Evolutionary conservation across 1,140 invertebrate species (phyloP).

Genomic region (Kradibia gibbosae): DNA sequence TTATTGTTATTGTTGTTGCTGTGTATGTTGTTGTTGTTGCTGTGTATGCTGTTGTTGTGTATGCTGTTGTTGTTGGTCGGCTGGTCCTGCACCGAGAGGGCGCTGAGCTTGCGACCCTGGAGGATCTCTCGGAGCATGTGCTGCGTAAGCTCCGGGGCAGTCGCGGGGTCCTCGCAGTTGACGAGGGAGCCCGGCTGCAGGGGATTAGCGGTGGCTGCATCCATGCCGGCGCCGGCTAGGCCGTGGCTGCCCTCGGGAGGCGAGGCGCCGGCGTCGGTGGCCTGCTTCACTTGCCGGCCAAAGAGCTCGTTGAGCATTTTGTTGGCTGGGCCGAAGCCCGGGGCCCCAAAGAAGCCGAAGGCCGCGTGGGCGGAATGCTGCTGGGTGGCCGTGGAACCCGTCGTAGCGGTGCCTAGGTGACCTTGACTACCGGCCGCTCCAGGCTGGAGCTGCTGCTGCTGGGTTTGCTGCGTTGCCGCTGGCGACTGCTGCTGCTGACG

Average conservation of each 20-base stretch:
- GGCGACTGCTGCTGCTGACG: conserved; percentile 28
- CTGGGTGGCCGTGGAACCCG: conserved; percentile 66
- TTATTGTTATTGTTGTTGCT: conserved; percentile 69
- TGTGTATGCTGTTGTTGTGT: conserved; percentile 74
- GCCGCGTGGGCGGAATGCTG: conserved; percentile 72
- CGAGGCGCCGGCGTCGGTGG: conserved; percentile 77
- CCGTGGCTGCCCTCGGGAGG: conserved; percentile 72
- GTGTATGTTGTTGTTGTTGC: conserved; percentile 65
- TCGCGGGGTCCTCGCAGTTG: conserved; percentile 70
- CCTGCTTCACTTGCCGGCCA: conserved; percentile 83
- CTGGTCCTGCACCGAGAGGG: conserved; percentile 65
- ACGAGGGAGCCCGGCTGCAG: conserved; percentile 71
- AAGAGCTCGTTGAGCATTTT: conserved; percentile 89
- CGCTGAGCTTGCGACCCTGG: conserved; percentile 82
- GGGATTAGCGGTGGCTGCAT: conserved; percentile 68
- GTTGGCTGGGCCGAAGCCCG: conserved; percentile 78
- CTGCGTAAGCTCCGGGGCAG: conserved; percentile 80
- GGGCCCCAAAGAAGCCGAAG: conserved; percentile 81
- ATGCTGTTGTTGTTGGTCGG: conserved; percentile 73
- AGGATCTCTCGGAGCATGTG: conserved; percentile 88
- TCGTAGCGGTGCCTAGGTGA: conserved; percentile 64
- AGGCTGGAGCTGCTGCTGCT: conserved; percentile 48
- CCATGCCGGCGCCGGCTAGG: conserved; percentile 69
- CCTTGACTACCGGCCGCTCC: conserved; percentile 63
- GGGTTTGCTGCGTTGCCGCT: background rate